These are phyloP conservation scores for Seriola aureovittata DNA, from an alignment of 2,113 vertebrate genomes.

Conservation along the genomic window DNA sequence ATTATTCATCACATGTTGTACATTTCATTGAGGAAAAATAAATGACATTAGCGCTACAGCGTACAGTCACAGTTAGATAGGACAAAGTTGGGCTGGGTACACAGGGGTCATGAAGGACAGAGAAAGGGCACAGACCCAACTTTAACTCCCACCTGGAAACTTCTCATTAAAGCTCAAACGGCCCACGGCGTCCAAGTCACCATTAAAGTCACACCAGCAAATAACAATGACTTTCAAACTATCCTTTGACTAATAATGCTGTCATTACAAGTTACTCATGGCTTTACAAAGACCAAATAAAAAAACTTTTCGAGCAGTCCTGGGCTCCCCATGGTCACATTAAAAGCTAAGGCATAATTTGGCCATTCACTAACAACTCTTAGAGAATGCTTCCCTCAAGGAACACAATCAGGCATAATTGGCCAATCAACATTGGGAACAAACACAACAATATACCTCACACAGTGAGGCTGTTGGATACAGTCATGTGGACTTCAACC, in stretches of 20 bases:
- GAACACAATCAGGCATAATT: conserved; percentile 83
- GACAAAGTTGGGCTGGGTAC: conserved; percentile 15
- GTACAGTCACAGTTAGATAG: conserved; percentile 12
- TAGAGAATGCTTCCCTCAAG: conserved; percentile 74
- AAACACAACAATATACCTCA: conserved; percentile 75
- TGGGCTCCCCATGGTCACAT: conserved; percentile 74
- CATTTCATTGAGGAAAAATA: conserved; percentile 1
- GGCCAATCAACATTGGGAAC: conserved; percentile 78
- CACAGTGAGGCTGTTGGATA: conserved; percentile 63
- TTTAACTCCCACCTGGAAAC: conserved; percentile 68
- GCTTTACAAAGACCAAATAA: conserved; percentile 65
- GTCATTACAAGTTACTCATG: conserved; percentile 68
- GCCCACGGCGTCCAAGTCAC: conserved; percentile 51
- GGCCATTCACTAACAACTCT: conserved; percentile 71
- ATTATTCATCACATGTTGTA: conserved; percentile 18
- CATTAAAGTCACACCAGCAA: conserved; percentile 70
- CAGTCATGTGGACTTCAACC: conserved; percentile 37
- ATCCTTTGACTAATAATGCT: conserved; percentile 72
- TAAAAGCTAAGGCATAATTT: conserved; percentile 78
- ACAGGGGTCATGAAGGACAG: conserved; percentile 59
- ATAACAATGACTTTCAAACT: conserved; percentile 77
- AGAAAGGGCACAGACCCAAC: conserved; percentile 52
- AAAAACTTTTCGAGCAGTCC: conserved; percentile 68
- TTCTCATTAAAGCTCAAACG: conserved; percentile 72
- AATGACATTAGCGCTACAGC: conserved; percentile 1